These are phyloP conservation scores for Choreutis nemorana DNA, from an alignment of 2,888 invertebrate species.

Conservation along the genomic window DNA sequence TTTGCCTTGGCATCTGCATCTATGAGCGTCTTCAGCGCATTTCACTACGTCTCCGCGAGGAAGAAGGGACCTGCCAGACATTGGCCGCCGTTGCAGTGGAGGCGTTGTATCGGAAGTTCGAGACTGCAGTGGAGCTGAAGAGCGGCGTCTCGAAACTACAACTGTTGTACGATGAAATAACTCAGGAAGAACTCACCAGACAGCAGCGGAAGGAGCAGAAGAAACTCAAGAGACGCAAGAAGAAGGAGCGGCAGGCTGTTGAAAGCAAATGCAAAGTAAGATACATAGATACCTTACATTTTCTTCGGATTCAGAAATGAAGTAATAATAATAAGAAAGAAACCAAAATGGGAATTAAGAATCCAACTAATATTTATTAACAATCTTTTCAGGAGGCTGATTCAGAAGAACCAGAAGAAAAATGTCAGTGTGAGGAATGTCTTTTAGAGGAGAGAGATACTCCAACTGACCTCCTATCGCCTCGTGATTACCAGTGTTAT, in stretches of 20 bases:
- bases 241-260: conserved; percentile 66
- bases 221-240: conserved; percentile 79
- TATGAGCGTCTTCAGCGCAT: conserved; percentile 90
- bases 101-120: conserved; percentile 87
- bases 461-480: conserved; percentile 44
- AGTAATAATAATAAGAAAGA: background rate
- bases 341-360: background rate
- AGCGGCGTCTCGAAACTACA: conserved; percentile 89
- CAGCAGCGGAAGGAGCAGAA: conserved; percentile 88
- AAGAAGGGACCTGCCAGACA: conserved; percentile 94
- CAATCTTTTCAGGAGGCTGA: conserved; percentile 36
- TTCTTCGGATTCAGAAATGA: background rate
- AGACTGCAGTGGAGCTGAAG: conserved; percentile 88
- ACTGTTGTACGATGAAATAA: conserved; percentile 85
- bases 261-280: conserved; percentile 51
- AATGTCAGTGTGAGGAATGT: conserved; percentile 59
- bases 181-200: conserved; percentile 85
- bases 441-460: conserved; percentile 48
- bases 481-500: conserved; percentile 40
- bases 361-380: background rate
- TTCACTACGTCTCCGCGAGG: conserved; percentile 85
- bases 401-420: conserved; percentile 57
- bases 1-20: conserved; percentile 92
- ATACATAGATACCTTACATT: conserved; percentile 1
- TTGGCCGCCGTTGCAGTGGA: conserved; percentile 89